Conservation (phyloP, 92 coral and sea anemone genomes). For the Blastomussa wellsi region DNA sequence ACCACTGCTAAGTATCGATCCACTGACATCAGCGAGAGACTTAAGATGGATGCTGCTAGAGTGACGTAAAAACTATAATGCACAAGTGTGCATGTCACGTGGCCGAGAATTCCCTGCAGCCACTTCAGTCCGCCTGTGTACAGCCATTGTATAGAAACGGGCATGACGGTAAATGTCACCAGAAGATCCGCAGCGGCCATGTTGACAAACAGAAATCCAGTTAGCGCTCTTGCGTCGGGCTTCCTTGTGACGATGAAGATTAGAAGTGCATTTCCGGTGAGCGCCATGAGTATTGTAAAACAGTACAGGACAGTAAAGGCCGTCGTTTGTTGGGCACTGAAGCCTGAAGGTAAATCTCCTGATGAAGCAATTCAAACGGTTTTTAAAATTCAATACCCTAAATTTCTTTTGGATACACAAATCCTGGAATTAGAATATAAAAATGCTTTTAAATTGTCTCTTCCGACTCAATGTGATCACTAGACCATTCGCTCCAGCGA, state of each 20-base stretch:
- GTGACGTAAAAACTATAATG: neutral
- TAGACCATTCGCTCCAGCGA: too few species aligned
- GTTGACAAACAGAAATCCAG: conserved; percentile 28
- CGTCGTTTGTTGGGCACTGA: neutral
- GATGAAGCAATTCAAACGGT: neutral
- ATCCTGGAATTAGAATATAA: too few species aligned
- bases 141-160: conserved; percentile 1
- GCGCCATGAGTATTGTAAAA: conserved; percentile 12
- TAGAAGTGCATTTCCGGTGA: conserved; percentile 31
- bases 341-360: neutral
- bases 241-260: conserved; percentile 21
- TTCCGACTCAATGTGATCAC: too few species aligned
- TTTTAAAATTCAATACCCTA: too few species aligned
- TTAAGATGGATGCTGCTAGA: conserved; percentile 36
- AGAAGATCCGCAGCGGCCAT: conserved; percentile 44
- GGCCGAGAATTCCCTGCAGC: conserved; percentile 3
- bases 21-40: conserved; percentile 26
- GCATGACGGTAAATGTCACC: conserved; percentile 31
- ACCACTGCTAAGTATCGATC: conserved; percentile 30
- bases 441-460: too few species aligned
- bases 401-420: too few species aligned
- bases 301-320: neutral
- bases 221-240: conserved; percentile 18
- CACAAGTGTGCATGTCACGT: conserved; percentile 16
- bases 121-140: conserved; percentile 14